These are phyloP conservation scores for Thalpophila matura DNA, from an alignment of 2,888 invertebrate species.

Conservation along the genomic window DNA sequence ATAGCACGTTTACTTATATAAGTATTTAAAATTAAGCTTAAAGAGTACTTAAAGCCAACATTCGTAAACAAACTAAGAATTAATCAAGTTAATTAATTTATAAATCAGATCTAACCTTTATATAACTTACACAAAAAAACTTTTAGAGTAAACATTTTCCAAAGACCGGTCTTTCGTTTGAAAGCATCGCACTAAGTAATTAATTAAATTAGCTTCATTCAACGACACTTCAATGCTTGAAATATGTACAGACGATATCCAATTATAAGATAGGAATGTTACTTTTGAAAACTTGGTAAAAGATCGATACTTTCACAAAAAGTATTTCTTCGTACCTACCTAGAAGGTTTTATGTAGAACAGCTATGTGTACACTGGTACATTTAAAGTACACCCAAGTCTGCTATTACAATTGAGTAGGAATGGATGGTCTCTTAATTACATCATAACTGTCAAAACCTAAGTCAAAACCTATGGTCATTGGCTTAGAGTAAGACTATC, in stretches of 20 bases:
- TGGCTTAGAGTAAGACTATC: too few species aligned
- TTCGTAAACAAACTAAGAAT: neutral
- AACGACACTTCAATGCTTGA: slow-evolving; percentile 3
- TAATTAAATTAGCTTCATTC: slow-evolving; percentile 7
- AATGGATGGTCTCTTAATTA: too few species aligned
- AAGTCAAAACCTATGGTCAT: too few species aligned
- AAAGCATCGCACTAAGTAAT: slow-evolving; percentile 8
- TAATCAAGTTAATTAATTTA: slow-evolving; percentile 16
- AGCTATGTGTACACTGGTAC: too few species aligned
- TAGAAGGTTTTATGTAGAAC: too few species aligned
- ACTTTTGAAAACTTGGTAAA: neutral
- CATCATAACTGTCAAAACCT: too few species aligned
- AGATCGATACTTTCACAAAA: neutral
- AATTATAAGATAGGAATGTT: slow-evolving; percentile 13
- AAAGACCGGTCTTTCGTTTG: slow-evolving; percentile 9
- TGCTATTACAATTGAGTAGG: too few species aligned
- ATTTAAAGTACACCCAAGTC: too few species aligned
- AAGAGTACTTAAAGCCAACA: slow-evolving; percentile 3
- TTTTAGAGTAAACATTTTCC: slow-evolving; percentile 15
- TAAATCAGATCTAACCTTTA: too few species aligned
- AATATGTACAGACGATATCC: slow-evolving; percentile 3
- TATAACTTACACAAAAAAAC: too few species aligned
- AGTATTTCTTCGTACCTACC: neutral
- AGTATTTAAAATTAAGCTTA: neutral
- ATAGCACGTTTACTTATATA: too few species aligned